Base-by-base conservation (phyloP, 2,888 invertebrate species). In the Eupithecia pulchellata region DNA sequence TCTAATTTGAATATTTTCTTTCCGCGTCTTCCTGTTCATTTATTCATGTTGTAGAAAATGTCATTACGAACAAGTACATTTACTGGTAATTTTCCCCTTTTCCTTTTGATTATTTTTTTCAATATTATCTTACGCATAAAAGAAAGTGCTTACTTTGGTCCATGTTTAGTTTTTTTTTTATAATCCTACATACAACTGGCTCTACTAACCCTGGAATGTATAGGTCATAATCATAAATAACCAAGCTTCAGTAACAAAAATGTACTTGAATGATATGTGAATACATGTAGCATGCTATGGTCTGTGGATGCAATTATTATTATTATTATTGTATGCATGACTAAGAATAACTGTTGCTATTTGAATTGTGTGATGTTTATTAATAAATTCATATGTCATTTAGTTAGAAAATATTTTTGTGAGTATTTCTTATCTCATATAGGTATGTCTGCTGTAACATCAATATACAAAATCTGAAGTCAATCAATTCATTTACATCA, bases 291-390 rank as follows among this genome's bases (percentile, higher is more conserved):
- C 36, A 61, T 58, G 66, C 25, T 29, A n/a, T 58, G 39, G n/a
- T 30, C 13, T 29, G 55, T 69, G 57, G 62, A 32, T 66, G 66
- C 27, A 32, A 66, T 66, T 25, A 64, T 52, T 42, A 25, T 55
- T 55, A 36, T 67, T 29, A 29, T 1, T 64, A 32, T 61, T 32
- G 17, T 65, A 52, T 75, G 75, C 77, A 77, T 77, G 77, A 62
- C 57, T 58, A 34, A 71, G 64, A 52, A 52, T 52, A 11, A 20
- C 20, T 52, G 25, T 65, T 58, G 67, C 75, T 75, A 71, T 66
- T 66, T 68, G 32, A 65, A 64, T 42, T 70, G 63, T 73, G 61
- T 69, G 68, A 66, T 66, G 61, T 60, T 47, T 4, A 66, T 60
- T 60, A n/a, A 29, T 29, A 17, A 0, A 29, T 29, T 17, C 11